Conservation (phyloP, 1,140 invertebrate genomes). For the Saccostrea cuccullata region DNA sequence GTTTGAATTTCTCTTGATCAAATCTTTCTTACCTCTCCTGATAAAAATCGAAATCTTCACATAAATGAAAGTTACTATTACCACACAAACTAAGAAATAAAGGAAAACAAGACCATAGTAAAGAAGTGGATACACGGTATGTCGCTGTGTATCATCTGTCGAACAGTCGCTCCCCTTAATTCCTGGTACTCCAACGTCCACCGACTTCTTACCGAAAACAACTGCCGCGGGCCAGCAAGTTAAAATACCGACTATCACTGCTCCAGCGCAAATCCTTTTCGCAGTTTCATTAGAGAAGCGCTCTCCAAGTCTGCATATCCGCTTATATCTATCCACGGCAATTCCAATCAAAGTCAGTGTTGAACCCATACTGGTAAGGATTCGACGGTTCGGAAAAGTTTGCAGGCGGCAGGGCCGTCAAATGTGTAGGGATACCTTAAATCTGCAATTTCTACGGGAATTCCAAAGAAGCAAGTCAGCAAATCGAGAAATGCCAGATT, state of each 20-base stretch:
- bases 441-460: constrained; percentile 74
- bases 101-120: constrained; percentile 69
- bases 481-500: constrained; percentile 72
- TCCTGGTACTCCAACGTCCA: constrained; percentile 52
- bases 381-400: constrained; percentile 66
- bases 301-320: constrained; percentile 71
- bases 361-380: constrained; percentile 71
- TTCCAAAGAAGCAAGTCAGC: constrained; percentile 69
- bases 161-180: constrained; percentile 70
- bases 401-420: constrained; percentile 69
- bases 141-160: constrained; percentile 67
- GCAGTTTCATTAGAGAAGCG: constrained; percentile 65
- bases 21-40: background rate
- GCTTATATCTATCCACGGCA: constrained; percentile 70
- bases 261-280: constrained; percentile 66
- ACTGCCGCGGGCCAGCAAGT: constrained; percentile 70
- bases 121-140: constrained; percentile 69
- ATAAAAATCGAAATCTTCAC: constrained; percentile 66
- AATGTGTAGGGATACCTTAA: constrained; percentile 72
- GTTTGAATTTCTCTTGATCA: background rate
- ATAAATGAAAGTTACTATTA: constrained; percentile 62
- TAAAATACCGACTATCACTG: constrained; percentile 63
- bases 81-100: constrained; percentile 66
- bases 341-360: constrained; percentile 69
- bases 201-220: constrained; percentile 68